Base-by-base conservation (phyloP, 2,888 invertebrate species). In the Nymphalis c-album region DNA sequence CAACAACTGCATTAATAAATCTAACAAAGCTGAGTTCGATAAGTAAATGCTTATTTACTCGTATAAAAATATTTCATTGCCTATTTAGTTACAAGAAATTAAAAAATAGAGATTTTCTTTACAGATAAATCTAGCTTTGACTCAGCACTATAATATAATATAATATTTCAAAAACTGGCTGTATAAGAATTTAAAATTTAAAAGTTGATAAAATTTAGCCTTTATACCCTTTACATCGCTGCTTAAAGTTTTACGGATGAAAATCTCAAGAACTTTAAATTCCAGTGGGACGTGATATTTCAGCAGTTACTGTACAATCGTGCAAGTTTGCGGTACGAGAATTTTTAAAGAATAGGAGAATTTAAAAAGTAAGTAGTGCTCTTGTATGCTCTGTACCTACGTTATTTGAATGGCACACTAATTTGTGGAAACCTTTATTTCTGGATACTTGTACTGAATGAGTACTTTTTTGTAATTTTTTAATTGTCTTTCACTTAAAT, bases 161-260 rank as follows among this genome's bases (percentile, higher is more conserved):
- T 57, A 51, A 55, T 55, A 55, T 55, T 55, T 26, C 50, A 45
- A 16, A 35, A 62, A 51, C 46, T 60, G 20, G 62, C 53, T 62
- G 68, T 46, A 59, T 60, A 68, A 60, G 69, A 67, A 67, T 66
- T 68, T 73, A 26, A 70, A 68, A 69, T 70, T 69, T 69, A 47
- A 72, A 69, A 72, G 69, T 73, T 72, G 72, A 73, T 73, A 72
- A 72, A 72, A 70, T 73, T 72, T 71, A 65, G 66, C 70, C 69
- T 72, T 70, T 73, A 72, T 72, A 68, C 64, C 71, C 72, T 64
- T 67, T 63, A 72, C 72, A 68, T 69, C 66, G 71, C 71, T 63
- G 72, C 71, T 73, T 73, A 65, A 73, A 73, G 72, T 73, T 73
- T 71, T 60, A 71, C 73, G 73, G 69, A 71, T 72, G 69, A 71